Base-by-base conservation (phyloP, 2,113 vertebrate species). In the Egretta garzetta region DNA sequence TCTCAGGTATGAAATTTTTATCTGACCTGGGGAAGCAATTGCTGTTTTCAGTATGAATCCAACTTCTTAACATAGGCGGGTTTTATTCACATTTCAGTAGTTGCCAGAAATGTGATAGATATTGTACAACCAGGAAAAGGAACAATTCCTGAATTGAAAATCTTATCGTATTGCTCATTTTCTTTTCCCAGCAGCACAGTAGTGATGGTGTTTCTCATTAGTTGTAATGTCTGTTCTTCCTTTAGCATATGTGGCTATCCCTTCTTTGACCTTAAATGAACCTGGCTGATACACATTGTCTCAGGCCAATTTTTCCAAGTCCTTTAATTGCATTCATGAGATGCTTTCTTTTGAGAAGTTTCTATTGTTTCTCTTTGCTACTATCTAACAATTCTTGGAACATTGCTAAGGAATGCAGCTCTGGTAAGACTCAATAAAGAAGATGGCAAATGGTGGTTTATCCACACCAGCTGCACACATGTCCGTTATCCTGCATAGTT, bases 131-230 rank as follows among this genome's bases (percentile, higher is more conserved):
- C 15, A 80, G 33, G 35, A 94, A 92, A 80, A 60, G 12, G 15
- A 83, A 49, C 4, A 60, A 30, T 41, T 64, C 27, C 11, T 58
- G 39, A 68, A 56, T 2, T 64, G 14, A 73, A 83, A 76, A 66
- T 47, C 26, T 80, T 55, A 47, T 0, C 24, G 2, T 53, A 83
- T 62, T 83, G 20, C 14, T 76, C 18, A 10, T 89, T 56, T 89
- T 71, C 14, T 88, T 52, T 72, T 68, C 37, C 35, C 2, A 2
- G 53, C 12, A 1, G 2, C 49, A 53, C 1, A 0, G 11, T 8
- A 55, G 18, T 19, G 26, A 80, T n/a, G 26, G 3, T 2, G 8
- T 82, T 94, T 86, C 12, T 33, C n/a, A 60, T 50, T 68, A 75
- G 8, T 17, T 82, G 14, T 16, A 47, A 58, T 1, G 1, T 43